Evolutionary conservation across 2,888 invertebrate genomes (phyloP), one percentile per base, ranked within the genome.

Genomic region (Drosophila koepferae): DNA sequence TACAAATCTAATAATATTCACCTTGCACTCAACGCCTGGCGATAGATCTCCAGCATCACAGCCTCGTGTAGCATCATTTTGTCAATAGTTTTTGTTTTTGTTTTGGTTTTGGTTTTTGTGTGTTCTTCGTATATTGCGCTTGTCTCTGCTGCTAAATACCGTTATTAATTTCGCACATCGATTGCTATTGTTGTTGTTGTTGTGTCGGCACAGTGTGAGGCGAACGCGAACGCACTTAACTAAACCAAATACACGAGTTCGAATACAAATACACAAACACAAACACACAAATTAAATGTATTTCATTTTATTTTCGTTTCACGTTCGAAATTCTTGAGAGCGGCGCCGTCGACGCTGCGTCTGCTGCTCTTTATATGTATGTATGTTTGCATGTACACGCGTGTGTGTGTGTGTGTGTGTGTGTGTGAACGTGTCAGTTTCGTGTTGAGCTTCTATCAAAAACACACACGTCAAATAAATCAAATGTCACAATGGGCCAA

Each of bases 41-140:
- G 92, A 87, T 93, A 93, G 89, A 93, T 93, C 82, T 93, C 93
- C 92, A 93, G 78, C 93, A 93, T 93, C 78, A 93, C 93, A 86
- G 93, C 93, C 91, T 93, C 93, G 92, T 93, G 93, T 69, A 93
- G 92, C 93, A 93, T 93, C 93, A 93, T 93, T 92, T 86, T 89
- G 81, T 64, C 28, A 41, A 34, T 63, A 49, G 31, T 49, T 65
- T 51, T 49, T 49, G 31, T 18, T 28, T 9, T 10, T 49, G 3
- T 43, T n/a, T 49, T 49, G n/a, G 12, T 28, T 9, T 10, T 49
- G 3, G 18, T n/a, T 18, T 43, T 18, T 43, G 28, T 28, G 28
- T 28, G 28, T 6, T 20, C 5, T 44, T 12, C 2, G 38, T 40
- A 3, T 66, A 31, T 53, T 23, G 54, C 44, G 23, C 51, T 61